Base-by-base conservation (phyloP, 2,888 invertebrate species). In the Magallana nippona region DNA sequence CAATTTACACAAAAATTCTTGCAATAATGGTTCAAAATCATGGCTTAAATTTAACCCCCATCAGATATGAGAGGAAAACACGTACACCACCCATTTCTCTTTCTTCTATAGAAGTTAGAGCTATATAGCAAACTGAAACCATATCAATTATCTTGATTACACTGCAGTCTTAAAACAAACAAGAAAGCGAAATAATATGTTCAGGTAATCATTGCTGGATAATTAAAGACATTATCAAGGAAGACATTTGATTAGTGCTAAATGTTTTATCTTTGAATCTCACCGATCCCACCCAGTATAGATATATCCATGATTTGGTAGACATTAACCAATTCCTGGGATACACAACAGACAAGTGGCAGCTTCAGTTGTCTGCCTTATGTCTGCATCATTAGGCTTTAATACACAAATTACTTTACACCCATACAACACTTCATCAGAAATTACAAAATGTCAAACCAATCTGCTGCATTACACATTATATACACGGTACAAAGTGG, bases 341-440 rank as follows among this genome's bases (percentile, higher is more conserved):
- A 27, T 27, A 63, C 44, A 44, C 44, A 44, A 44, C 44, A 8
- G 44, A 63, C 22, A 10, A 60, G 60, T n/a, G 60, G 17, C 17
- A n/a, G 17, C n/a, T 17, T 60, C n/a, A n/a, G 44, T 44, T 22
- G 13, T 27, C 63, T 63, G 63, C 22, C 11, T 63, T 22, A 27
- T 63, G 63, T 63, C 63, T 27, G 63, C 10, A 10, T 63, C 10
- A 63, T 62, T 22, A 62, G 62, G 15, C 27, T 22, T 27, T 27
- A 63, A 27, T 27, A 13, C 22, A 63, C 63, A 63, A 63, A 63
- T 63, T 63, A 63, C 63, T 63, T 60, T 63, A 63, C 27, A 22
- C 22, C 15, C 22, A 22, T 22, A 63, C 22, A 63, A 44, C 63
- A 63, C 63, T 27, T 27, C 27, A 27, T 63, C 62, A 10, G 62